A percentile compares a stretch with the other conserved stretches of the same genome.
Evolutionary conservation across 2,113 vertebrate genomes (phyloP).

Genomic region (Rhineura floridana): DNA sequence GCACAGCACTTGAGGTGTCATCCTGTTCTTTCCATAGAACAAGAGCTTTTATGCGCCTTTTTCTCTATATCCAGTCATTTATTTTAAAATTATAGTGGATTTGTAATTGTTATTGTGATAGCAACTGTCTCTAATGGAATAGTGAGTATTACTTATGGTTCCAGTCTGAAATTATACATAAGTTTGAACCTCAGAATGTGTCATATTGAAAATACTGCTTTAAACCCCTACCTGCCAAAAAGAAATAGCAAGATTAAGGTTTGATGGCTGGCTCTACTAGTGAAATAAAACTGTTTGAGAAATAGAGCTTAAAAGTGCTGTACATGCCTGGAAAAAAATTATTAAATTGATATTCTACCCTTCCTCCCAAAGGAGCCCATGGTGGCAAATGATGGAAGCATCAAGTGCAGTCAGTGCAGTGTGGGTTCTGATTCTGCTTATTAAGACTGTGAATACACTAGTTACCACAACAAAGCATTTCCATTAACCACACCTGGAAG

Average conservation of each 20-base stretch:
- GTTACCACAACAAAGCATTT: too few species aligned
- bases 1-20: background rate
- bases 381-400: slow-evolving; percentile 65
- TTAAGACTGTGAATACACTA: too few species aligned
- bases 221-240: slow-evolving; percentile 17
- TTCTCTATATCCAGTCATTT: background rate
- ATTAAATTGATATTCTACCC: too few species aligned
- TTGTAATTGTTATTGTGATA: slow-evolving; percentile 11
- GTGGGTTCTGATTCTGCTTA: slow-evolving; percentile 66
- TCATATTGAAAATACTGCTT: background rate
- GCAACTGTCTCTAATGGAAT: background rate
- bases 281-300: slow-evolving; percentile 64
- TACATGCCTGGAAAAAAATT: slow-evolving; percentile 46
- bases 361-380: too few species aligned
- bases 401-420: slow-evolving; percentile 43
- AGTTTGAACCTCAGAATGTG: slow-evolving; percentile 1
- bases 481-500: too few species aligned
- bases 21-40: background rate
- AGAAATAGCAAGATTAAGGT: slow-evolving; percentile 6
- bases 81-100: slow-evolving; percentile 8
- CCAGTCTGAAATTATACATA: slow-evolving; percentile 12
- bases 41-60: slow-evolving; percentile 9
- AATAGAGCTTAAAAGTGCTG: slow-evolving; percentile 68
- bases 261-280: slow-evolving; percentile 54
- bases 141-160: slow-evolving; percentile 5